Base-by-base conservation (phyloP, 2,113 vertebrate species). In the Thomomys bottae region DNA sequence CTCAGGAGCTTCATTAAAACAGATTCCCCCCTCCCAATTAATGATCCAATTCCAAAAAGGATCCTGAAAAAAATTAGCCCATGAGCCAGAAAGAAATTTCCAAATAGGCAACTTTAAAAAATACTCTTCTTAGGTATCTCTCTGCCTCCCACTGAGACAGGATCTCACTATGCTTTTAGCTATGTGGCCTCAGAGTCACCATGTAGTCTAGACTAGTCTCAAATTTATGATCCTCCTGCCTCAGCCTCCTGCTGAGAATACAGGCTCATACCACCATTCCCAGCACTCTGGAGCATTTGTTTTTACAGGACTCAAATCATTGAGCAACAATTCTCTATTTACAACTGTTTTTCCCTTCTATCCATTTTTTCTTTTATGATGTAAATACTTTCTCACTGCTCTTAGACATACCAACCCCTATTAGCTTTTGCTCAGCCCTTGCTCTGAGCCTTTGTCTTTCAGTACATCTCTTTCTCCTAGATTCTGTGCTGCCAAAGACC, bases 21-120 rank as follows among this genome's bases (percentile, higher is more conserved):
- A 61, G 30, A 23, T 9, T 54, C 2, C 67, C 20, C 78, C 4
- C 49, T 17, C 78, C 4, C 49, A 4, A 15, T 18, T 61, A 8
- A 10, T 68, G 34, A 70, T 80, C 72, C 63, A 88, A 49, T 86
- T 90, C 32, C 64, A 82, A 80, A 80, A 8, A 49, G 45, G 24
- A 94, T 85, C 49, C 20, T 86, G 61, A 12, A 49, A 66, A 80
- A 32, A 81, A 75, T 54, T 14, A 94, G 20, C 40, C 20, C 1
- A 77, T 45, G 36, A 90, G 61, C 20, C 83, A 76, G 72, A 94
- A 92, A 86, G 36, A 90, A 57, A 89, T 89, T 87, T 89, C 32
- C 5, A 73, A 70, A 59, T 84, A 84, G 72, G 32, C 59, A 38
- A 12, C 24, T 54, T 54, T 49, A 54, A 54, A 54, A 54, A 54